Percentiles rank a stretch among this genome's conserved stretches.
Evolutionary conservation across 2,888 invertebrate species (phyloP).

Genomic region (Pyrrhia umbra): DNA sequence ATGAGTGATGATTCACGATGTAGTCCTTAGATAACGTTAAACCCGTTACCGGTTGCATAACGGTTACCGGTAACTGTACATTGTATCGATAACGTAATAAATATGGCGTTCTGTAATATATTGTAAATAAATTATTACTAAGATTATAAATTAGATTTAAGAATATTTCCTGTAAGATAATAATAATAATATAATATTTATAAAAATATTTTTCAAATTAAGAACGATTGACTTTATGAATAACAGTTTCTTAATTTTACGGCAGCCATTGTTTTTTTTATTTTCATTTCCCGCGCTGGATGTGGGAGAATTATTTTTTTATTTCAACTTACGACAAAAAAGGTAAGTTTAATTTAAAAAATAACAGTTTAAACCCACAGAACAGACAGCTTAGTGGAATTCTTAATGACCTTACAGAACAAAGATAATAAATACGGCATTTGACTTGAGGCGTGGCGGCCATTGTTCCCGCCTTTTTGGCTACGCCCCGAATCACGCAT

Average conservation of each 20-base stretch:
- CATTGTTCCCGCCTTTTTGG: conserved; percentile 33
- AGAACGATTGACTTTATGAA: conserved; percentile 44
- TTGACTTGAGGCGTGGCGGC: conserved; percentile 36
- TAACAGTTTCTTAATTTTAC: conserved; percentile 41
- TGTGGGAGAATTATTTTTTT: neutral
- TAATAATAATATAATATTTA: conserved; percentile 46
- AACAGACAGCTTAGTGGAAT: neutral
- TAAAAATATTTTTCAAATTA: conserved; percentile 43
- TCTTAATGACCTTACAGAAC: neutral
- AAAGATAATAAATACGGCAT: neutral
- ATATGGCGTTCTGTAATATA: conserved; percentile 50
- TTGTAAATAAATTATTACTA: conserved; percentile 57
- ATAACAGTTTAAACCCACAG: neutral
- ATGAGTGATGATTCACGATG: conserved; percentile 24
- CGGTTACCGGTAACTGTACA: conserved; percentile 52
- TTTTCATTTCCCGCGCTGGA: conserved; percentile 24
- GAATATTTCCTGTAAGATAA: conserved; percentile 49
- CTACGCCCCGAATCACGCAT: conserved; percentile 45
- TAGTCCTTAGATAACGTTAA: conserved; percentile 31
- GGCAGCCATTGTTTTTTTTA: conserved; percentile 22
- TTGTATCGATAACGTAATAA: conserved; percentile 37
- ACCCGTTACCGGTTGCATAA: conserved; percentile 34
- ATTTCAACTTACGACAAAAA: neutral
- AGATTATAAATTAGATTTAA: conserved; percentile 45
- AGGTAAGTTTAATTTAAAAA: neutral